phyloP scores from a whole-genome alignment of 2,113 vertebrate species.

The Callipepla californica region DNA sequence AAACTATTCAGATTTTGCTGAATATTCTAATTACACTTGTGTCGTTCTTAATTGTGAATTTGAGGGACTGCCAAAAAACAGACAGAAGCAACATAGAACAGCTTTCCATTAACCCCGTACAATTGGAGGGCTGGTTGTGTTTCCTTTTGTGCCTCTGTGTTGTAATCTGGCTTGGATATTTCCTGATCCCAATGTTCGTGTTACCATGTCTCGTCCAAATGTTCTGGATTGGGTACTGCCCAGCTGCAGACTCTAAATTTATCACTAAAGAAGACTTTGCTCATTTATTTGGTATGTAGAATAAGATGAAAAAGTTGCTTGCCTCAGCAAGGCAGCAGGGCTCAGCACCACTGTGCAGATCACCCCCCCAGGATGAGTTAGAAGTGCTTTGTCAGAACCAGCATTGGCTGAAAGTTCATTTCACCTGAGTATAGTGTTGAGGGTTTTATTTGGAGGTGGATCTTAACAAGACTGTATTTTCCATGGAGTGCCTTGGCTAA shows the following conservation, averaged over 20 bases:
- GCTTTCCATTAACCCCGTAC: neutral
- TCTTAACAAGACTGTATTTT: neutral
- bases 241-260: neutral
- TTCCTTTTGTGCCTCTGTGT: neutral
- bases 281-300: neutral
- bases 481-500: neutral
- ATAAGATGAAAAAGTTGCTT: neutral
- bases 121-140: neutral
- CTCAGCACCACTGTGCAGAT: neutral
- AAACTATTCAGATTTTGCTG: slow-evolving; percentile 54
- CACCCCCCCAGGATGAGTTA: neutral
- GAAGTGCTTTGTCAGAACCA: neutral
- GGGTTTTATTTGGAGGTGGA: neutral
- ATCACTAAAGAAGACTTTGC: neutral
- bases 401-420: neutral
- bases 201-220: neutral
- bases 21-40: slow-evolving; percentile 46
- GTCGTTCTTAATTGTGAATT: slow-evolving; percentile 27
- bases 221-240: neutral
- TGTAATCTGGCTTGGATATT: neutral
- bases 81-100: neutral
- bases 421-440: neutral
- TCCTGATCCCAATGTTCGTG: neutral
- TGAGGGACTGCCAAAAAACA: neutral
- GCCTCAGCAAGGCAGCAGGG: neutral